Conservation (phyloP, 2,888 invertebrate genomes). For the Acleris cristana region DNA sequence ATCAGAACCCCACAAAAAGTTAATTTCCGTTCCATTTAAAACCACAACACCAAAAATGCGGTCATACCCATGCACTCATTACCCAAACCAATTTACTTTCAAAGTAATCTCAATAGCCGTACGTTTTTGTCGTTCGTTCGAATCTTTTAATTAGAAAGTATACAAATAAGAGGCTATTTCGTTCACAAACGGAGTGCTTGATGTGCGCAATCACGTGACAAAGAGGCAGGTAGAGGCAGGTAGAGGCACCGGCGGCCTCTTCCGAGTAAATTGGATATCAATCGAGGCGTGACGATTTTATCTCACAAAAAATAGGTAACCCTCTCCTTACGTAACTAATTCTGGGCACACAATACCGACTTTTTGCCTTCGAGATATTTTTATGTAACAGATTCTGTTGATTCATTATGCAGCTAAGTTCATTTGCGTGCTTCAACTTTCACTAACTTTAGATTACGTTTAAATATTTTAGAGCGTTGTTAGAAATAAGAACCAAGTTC, state of each 20-base stretch:
- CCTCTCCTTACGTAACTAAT: slow-evolving; percentile 67
- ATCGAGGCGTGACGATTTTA: slow-evolving; percentile 74
- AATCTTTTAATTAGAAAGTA: slow-evolving; percentile 75
- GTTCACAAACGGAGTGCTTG: slow-evolving; percentile 56
- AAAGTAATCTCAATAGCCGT: slow-evolving; percentile 53
- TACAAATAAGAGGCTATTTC: slow-evolving; percentile 71
- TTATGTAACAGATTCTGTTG: slow-evolving; percentile 34
- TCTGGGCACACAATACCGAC: slow-evolving; percentile 63
- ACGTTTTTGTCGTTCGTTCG: slow-evolving; percentile 54
- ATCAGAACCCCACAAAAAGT: slow-evolving; percentile 10
- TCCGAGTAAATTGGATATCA: slow-evolving; percentile 75
- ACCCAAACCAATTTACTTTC: slow-evolving; percentile 62
- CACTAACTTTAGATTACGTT: slow-evolving; percentile 2
- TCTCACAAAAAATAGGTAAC: slow-evolving; percentile 66
- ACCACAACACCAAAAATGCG: slow-evolving; percentile 8
- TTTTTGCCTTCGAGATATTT: slow-evolving; percentile 48
- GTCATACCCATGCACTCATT: slow-evolving; percentile 39
- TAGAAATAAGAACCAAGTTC: background rate
- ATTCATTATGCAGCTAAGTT: slow-evolving; percentile 31
- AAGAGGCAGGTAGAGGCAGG: slow-evolving; percentile 57
- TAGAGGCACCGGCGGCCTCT: slow-evolving; percentile 53
- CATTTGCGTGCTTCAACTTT: slow-evolving; percentile 25
- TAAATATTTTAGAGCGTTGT: background rate
- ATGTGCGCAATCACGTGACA: slow-evolving; percentile 70
- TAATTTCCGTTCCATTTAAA: slow-evolving; percentile 12